Evolutionary conservation across 2,888 invertebrate species (phyloP), one percentile per base, ranked within the genome.

Genomic region (Chirona hameri): DNA sequence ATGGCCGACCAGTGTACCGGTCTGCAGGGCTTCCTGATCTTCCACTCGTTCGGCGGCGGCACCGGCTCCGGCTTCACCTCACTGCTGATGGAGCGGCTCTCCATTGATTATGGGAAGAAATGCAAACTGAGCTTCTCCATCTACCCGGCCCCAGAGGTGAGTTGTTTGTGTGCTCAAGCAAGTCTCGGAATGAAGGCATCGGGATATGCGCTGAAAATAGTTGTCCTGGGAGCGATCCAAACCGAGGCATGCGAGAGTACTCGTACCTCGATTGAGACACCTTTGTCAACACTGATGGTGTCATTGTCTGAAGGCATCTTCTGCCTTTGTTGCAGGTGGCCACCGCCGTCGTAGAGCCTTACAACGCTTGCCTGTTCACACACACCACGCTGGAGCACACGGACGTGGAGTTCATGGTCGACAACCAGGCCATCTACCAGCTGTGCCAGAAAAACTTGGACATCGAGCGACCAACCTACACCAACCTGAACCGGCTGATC

Each of bases 381-480:
- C 97, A 97, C 89, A 94, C 95, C 31, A 97, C 97, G 84, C 86
- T 91, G 85, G 97, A 97, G 89, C 97, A 97, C 89, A 96, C 96
- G 0, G 97, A 97, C 90, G 97, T 97, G 89, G 96, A 97, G 81
- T 98, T 98, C 90, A 97, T 97, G 97, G 95, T 96, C 31, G 97
- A 97, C 90, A 97, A 97, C 86, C 96, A 97, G 88, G 97, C 97
- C 79, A 86, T 91, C 85, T 90, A 90, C 85, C 90, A 91, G 84
- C 90, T 91, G 84, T 91, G 91, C 87, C 88, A 90, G 48, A 87
- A 89, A 81, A 90, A 89, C 85, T 86, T 90, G 82, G 88, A 88
- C 85, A 88, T 89, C 83, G 95, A 87, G 83, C 86, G 90, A 39
- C 90, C 90, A n/a, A 89, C 90, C 5, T 90, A 90, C 86, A 96